Conservation (phyloP, 2,797 vertebrate species). For the Chromis chromis region DNA sequence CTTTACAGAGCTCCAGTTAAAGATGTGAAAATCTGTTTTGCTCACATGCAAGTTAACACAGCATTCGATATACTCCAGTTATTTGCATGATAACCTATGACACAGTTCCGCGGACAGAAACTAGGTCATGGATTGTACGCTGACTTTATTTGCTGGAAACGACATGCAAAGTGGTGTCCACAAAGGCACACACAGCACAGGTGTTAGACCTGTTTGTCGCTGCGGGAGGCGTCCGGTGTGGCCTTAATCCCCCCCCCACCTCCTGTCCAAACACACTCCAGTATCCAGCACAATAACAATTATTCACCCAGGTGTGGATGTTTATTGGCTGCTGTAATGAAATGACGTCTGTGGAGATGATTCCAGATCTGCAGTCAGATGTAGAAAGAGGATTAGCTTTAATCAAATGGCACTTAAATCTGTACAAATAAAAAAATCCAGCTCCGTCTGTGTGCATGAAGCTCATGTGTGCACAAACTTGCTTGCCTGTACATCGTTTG, state of each 20-base stretch:
- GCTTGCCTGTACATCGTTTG: neutral
- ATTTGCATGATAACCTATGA: slow-evolving; percentile 28
- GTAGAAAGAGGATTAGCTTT: neutral
- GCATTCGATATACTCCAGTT: neutral
- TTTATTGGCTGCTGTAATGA: slow-evolving; percentile 28
- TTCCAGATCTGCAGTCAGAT: slow-evolving; percentile 4
- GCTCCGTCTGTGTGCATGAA: neutral
- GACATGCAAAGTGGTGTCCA: slow-evolving; percentile 21
- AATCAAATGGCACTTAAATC: neutral
- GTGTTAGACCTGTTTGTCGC: slow-evolving; percentile 48
- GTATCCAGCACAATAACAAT: neutral
- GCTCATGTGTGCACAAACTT: neutral
- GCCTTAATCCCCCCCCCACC: slow-evolving; percentile 16
- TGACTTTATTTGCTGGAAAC: slow-evolving; percentile 7
- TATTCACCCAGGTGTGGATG: slow-evolving; percentile 11
- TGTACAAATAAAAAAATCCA: neutral
- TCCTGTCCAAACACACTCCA: neutral
- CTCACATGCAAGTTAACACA: neutral
- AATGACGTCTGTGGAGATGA: slow-evolving; percentile 2
- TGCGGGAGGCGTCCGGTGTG: neutral
- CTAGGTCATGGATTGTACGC: slow-evolving; percentile 36
- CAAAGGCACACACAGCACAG: slow-evolving; percentile 8
- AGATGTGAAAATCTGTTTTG: neutral
- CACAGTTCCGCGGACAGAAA: slow-evolving; percentile 54
- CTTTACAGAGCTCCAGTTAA: slow-evolving; percentile 6